Evolutionary conservation across 2,888 invertebrate genomes (phyloP).

Genomic region (Diarsia brunnea): DNA sequence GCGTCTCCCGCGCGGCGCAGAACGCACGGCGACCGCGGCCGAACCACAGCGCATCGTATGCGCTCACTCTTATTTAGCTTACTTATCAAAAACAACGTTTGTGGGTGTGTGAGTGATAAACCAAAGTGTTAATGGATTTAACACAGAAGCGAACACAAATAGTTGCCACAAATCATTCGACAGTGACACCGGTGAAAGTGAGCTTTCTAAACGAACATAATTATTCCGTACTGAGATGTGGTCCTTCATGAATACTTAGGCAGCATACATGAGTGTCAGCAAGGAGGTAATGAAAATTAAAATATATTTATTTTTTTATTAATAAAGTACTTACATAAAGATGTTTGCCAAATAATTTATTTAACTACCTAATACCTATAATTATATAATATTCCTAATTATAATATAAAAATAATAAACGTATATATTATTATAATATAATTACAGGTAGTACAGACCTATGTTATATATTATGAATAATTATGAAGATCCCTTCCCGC

Average conservation of each 20-base stretch:
- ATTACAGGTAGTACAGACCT: too few relatives aligned
- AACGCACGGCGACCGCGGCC: slow-evolving; percentile 60
- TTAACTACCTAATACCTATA: not conserved
- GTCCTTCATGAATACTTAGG: slow-evolving; percentile 83
- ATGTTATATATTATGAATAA: not conserved
- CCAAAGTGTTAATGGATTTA: slow-evolving; percentile 66
- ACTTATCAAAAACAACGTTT: slow-evolving; percentile 51
- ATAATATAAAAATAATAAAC: too few relatives aligned
- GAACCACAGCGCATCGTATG: slow-evolving; percentile 50
- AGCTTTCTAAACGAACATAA: slow-evolving; percentile 79
- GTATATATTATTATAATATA: too few relatives aligned
- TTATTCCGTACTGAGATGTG: slow-evolving; percentile 81
- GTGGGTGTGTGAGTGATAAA: slow-evolving; percentile 50
- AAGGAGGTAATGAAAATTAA: slow-evolving; percentile 78
- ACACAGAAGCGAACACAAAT: slow-evolving; percentile 52
- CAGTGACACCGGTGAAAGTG: slow-evolving; percentile 85
- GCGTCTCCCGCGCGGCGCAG: slow-evolving; percentile 70
- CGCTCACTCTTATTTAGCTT: slow-evolving; percentile 34
- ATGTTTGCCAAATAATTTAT: not conserved
- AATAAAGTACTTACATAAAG: not conserved
- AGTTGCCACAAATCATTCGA: slow-evolving; percentile 51
- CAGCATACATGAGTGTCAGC: slow-evolving; percentile 85
- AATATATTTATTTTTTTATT: not conserved
- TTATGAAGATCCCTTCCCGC: not conserved
- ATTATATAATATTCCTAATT: too few relatives aligned